Conservation (phyloP, 2,113 vertebrate species). For the Mormoops blainvillei region DNA sequence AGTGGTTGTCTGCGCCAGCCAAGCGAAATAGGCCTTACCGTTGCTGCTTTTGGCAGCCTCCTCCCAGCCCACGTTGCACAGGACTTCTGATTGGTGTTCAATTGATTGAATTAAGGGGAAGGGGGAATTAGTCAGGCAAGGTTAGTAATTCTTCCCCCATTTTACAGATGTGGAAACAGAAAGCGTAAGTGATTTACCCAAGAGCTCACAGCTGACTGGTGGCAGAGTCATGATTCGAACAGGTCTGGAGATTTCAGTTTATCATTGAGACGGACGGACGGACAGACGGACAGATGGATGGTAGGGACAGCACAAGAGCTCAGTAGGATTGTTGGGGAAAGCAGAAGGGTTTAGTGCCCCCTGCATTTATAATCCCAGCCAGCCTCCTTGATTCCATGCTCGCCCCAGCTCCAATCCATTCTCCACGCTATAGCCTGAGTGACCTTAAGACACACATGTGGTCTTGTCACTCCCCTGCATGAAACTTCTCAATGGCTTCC, state of each 20-base stretch:
- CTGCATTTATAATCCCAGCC: slow-evolving; percentile 47
- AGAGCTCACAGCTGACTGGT: background rate
- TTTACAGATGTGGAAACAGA: slow-evolving; percentile 11
- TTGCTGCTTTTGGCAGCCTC: background rate
- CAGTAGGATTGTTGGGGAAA: background rate
- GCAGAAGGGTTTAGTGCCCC: background rate
- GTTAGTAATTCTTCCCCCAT: background rate
- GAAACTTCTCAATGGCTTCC: slow-evolving; percentile 45
- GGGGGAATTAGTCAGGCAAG: background rate
- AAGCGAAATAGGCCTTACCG: background rate
- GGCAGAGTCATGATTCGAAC: background rate
- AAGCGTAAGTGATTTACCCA: background rate
- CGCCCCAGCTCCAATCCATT: slow-evolving; percentile 72
- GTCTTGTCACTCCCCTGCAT: slow-evolving; percentile 71
- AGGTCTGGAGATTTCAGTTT: background rate
- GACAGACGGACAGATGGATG: background rate
- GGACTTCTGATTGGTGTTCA: background rate
- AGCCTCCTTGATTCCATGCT: slow-evolving; percentile 44
- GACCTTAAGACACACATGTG: slow-evolving; percentile 73
- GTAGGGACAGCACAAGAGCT: background rate
- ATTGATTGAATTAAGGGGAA: background rate
- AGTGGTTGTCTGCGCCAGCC: background rate
- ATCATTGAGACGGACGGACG: background rate
- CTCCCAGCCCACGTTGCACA: background rate
- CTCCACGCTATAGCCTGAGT: slow-evolving; percentile 60